These are phyloP conservation scores for Nomada ferruginata DNA, from an alignment of 2,888 invertebrate genomes.

Conservation along the genomic window DNA sequence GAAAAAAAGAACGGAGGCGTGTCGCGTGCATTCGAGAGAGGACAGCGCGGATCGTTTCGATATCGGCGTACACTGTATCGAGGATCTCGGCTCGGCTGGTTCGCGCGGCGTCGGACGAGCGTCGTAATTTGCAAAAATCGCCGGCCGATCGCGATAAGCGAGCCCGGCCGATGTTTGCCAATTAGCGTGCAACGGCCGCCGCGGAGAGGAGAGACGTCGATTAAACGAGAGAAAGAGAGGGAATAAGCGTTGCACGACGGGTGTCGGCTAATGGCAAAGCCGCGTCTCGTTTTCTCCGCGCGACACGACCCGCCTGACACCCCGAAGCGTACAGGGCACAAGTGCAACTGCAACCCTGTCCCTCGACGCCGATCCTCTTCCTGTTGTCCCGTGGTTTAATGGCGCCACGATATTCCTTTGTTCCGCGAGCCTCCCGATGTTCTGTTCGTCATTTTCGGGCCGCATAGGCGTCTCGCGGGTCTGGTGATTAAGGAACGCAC, in stretches of 20 bases:
- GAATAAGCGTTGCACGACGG: conserved; percentile 61
- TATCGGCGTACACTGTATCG: conserved; percentile 78
- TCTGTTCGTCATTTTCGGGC: not conserved
- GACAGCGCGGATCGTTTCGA: conserved; percentile 55
- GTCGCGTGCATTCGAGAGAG: conserved; percentile 53
- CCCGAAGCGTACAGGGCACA: conserved; percentile 48
- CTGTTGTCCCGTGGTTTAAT: conserved; percentile 1
- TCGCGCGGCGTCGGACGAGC: conserved; percentile 59
- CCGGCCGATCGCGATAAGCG: conserved; percentile 78
- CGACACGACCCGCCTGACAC: conserved; percentile 65
- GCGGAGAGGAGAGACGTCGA: conserved; percentile 13
- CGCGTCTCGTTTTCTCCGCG: conserved; percentile 67
- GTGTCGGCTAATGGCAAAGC: conserved; percentile 66
- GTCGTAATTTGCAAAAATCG: conserved; percentile 81
- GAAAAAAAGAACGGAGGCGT: conserved; percentile 41
- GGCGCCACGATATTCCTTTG: conserved; percentile 24
- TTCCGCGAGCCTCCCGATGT: not conserved
- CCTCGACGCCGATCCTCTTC: conserved; percentile 10
- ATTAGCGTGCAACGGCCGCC: conserved; percentile 70
- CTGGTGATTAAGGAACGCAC: no score
- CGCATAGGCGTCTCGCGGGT: no score
- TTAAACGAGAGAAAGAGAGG: not conserved
- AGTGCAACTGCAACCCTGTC: conserved; percentile 51
- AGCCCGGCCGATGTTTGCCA: conserved; percentile 76
- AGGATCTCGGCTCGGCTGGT: conserved; percentile 68